Conservation (phyloP, 1,140 invertebrate genomes). For the Bombus difficillimus region DNA sequence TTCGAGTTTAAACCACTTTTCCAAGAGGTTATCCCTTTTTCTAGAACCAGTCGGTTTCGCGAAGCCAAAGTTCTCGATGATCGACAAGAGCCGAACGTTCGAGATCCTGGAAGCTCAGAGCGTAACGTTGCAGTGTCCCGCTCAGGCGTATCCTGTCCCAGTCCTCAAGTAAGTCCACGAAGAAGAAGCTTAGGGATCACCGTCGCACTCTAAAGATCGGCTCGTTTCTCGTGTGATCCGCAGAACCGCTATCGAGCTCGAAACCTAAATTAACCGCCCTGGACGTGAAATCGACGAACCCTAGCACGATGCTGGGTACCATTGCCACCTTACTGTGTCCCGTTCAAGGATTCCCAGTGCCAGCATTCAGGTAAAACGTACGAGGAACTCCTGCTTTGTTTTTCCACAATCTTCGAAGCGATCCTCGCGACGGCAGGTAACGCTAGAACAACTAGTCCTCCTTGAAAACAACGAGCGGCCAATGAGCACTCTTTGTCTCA, state of each 20-base stretch:
- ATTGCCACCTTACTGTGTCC: constrained; percentile 84
- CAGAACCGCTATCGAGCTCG: constrained; percentile 83
- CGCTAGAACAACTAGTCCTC: background rate
- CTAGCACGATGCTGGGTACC: constrained; percentile 62
- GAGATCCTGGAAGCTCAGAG: constrained; percentile 70
- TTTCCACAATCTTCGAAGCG: background rate
- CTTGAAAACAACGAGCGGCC: background rate
- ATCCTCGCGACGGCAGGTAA: constrained; percentile 31
- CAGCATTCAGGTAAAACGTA: constrained; percentile 78
- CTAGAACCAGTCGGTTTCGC: constrained; percentile 84
- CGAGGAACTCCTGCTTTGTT: background rate
- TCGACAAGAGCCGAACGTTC: constrained; percentile 80
- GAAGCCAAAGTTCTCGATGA: constrained; percentile 83
- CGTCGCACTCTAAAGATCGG: background rate
- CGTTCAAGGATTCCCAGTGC: constrained; percentile 88
- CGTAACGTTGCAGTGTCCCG: constrained; percentile 83
- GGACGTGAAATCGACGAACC: constrained; percentile 81
- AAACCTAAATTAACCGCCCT: constrained; percentile 83
- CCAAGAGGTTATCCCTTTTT: constrained; percentile 46
- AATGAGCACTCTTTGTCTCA: background rate
- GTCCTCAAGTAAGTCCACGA: constrained; percentile 83
- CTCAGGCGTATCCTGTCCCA: constrained; percentile 86
- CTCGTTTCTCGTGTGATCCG: constrained; percentile 44
- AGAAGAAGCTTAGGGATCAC: background rate
- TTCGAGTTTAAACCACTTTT: background rate